Evolutionary conservation across 2,113 vertebrate genomes (phyloP).

Genomic region (Chrysemys picta): DNA sequence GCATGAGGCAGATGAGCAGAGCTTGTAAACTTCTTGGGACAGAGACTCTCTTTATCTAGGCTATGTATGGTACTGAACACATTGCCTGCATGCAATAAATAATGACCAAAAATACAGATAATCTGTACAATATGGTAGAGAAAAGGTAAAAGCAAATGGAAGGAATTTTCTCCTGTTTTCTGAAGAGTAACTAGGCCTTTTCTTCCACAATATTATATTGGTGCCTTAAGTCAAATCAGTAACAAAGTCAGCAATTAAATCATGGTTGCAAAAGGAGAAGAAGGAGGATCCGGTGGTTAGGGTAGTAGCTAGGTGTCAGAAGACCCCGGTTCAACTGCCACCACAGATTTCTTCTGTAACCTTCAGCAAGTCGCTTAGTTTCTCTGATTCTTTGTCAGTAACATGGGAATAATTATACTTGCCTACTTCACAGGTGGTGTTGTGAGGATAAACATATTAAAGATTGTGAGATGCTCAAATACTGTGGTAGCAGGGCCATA

Average conservation of each 20-base stretch:
- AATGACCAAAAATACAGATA: constrained; percentile 10
- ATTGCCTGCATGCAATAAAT: constrained; percentile 13
- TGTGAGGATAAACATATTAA: background rate
- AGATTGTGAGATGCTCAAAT: background rate
- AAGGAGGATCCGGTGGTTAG: background rate
- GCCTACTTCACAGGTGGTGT: background rate
- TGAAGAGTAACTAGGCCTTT: background rate
- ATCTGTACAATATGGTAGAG: constrained; percentile 43
- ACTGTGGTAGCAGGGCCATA: background rate
- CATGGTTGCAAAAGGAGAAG: background rate
- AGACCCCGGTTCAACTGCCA: constrained; percentile 43
- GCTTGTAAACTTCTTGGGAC: constrained; percentile 59
- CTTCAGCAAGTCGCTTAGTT: background rate
- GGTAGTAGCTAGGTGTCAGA: background rate
- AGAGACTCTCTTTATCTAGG: constrained; percentile 33
- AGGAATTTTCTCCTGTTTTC: constrained; percentile 28
- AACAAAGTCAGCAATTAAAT: constrained; percentile 16
- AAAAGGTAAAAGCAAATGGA: constrained; percentile 37
- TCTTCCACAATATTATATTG: constrained; percentile 52
- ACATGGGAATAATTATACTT: background rate
- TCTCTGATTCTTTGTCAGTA: background rate
- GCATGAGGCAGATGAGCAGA: constrained; percentile 55
- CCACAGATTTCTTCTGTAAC: constrained; percentile 37
- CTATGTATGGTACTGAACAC: background rate
- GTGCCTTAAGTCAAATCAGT: constrained; percentile 21